Conservation (phyloP, 2,113 vertebrate species). For the Thomomys bottae region DNA sequence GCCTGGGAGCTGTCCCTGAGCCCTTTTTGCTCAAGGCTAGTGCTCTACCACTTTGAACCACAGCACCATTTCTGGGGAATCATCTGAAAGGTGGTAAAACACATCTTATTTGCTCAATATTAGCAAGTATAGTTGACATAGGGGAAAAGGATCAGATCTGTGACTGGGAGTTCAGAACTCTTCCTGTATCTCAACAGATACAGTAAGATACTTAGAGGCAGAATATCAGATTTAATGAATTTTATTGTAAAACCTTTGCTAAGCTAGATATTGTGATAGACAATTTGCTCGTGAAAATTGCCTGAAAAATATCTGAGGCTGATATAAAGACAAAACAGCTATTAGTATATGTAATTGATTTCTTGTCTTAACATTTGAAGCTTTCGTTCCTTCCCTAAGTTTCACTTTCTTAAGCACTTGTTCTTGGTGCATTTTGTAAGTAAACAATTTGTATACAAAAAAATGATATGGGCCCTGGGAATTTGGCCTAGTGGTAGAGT, state of each 20-base stretch:
- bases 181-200: conserved; percentile 44
- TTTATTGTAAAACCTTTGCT: conserved; percentile 27
- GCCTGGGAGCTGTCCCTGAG: too few relatives aligned
- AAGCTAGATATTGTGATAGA: conserved; percentile 56
- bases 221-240: conserved; percentile 50
- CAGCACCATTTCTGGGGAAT: background rate
- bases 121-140: conserved; percentile 12
- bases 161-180: conserved; percentile 23
- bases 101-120: conserved; percentile 36
- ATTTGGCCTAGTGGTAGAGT: too few relatives aligned
- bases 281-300: conserved; percentile 57
- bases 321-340: conserved; percentile 14
- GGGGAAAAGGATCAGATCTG: background rate
- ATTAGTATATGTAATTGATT: conserved; percentile 36
- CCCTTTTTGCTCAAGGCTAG: too few relatives aligned
- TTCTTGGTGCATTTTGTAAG: conserved; percentile 32
- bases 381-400: background rate
- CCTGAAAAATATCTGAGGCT: conserved; percentile 36
- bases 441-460: background rate
- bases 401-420: conserved; percentile 19
- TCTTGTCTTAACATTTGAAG: background rate
- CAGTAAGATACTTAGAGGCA: conserved; percentile 39
- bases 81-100: conserved; percentile 49
- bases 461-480: too few relatives aligned
- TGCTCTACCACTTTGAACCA: too few relatives aligned